Evolutionary conservation across 2,113 vertebrate genomes (phyloP).

Genomic region (Pygoscelis adeliae): DNA sequence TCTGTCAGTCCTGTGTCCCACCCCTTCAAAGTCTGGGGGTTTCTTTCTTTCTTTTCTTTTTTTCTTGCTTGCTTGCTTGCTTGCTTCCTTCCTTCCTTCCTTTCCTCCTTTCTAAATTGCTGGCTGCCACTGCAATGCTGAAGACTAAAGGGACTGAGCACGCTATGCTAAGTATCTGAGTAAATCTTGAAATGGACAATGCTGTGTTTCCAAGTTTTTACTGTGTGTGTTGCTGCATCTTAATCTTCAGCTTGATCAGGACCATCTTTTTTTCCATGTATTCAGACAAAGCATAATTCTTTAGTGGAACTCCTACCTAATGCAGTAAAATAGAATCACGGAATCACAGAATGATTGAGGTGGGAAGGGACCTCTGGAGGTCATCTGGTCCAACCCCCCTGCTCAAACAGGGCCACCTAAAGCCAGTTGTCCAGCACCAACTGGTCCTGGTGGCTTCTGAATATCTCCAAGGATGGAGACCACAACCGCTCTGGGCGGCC

Average conservation of each 20-base stretch:
- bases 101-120: not conserved
- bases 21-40: not conserved
- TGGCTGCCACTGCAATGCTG: not conserved
- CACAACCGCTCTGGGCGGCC: fast-evolving
- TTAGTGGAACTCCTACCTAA: not conserved
- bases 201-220: not conserved
- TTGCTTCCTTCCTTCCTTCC: not conserved
- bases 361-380: not conserved
- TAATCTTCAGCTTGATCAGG: not conserved
- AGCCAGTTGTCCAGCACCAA: fast-evolving
- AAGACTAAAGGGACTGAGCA: not conserved
- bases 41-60: not conserved
- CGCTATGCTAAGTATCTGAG: not conserved
- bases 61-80: too few relatives aligned
- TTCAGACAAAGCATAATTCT: not conserved
- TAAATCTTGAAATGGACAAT: not conserved
- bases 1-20: not conserved
- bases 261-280: not conserved
- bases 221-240: not conserved
- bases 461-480: not conserved
- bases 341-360: not conserved
- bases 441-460: not conserved
- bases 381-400: not conserved
- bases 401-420: not conserved
- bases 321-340: not conserved